Evolutionary conservation across 2,888 invertebrate genomes (phyloP), one percentile per base, ranked within the genome.

Genomic region (Phrixothrix hirtus): DNA sequence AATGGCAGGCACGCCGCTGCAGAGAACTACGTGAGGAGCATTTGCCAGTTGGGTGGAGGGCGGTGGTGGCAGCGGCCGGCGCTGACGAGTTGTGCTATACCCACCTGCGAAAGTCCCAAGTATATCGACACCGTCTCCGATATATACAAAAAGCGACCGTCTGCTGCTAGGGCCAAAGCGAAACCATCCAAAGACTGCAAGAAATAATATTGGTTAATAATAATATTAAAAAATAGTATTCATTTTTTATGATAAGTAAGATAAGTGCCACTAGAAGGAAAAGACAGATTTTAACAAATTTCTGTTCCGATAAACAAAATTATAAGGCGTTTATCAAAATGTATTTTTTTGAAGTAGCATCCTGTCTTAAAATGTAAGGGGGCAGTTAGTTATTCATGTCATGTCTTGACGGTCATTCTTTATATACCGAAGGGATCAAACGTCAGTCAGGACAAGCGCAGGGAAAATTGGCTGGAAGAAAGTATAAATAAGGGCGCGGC

Each of bases 61-160:
- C 58, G 57, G 59, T 72, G 36, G 72, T 73, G 71, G 73, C 72
- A 73, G 73, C 64, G 64, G 68, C 75, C 78, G 79, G 78, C 69
- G 71, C 57, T 74, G 56, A 55, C 68, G 66, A 73, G 56, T 50
- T 50, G 55, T 45, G 21, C 48, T 55, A 57, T 64, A 80, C 85
- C 84, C 81, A 95, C 95, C 89, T 98, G 98, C 78, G 97, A 98
- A 77, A 99, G 88, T 70, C 99, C 99, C 78, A 99, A 86, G 83
- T 98, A 98, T 78, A 98, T 96, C 75, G 98, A 99, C 71, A 99
- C 98, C 69, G 98, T 98, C 84, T 99, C 99, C 67, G 97, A 98
- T 82, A 99, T 96, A 84, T 99, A 99, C 76, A 99, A 86, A 81
- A 99, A 96, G 76, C 96, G 85, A 61, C 96, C 97, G 78, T 96